Conservation (phyloP, 2,113 vertebrate genomes). For the Tragelaphus buxtoni region DNA sequence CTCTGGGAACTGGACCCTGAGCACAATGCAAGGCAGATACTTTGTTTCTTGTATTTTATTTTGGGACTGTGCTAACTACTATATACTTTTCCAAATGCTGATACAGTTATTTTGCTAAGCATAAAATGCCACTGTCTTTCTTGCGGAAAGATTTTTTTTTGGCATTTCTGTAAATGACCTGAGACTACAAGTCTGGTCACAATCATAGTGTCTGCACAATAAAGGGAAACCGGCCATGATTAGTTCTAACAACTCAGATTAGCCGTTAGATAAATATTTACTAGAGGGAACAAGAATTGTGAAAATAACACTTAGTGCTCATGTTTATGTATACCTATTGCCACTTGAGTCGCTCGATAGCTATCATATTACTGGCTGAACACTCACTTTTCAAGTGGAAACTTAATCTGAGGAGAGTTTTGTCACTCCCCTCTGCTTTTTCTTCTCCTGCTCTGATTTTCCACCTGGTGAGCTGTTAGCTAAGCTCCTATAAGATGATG, state of each 20-base stretch:
- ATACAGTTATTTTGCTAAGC: constrained; percentile 69
- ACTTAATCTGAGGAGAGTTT: neutral
- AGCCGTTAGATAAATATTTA: constrained; percentile 64
- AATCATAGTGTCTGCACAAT: constrained; percentile 65
- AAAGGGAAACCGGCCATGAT: constrained; percentile 51
- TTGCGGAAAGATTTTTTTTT: constrained; percentile 47
- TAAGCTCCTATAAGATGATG: neutral
- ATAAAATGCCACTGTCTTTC: constrained; percentile 66
- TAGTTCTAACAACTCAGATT: constrained; percentile 55
- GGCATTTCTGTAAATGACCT: constrained; percentile 66
- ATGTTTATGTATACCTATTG: constrained; percentile 39
- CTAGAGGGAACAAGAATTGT: constrained; percentile 30
- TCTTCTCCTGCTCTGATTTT: neutral
- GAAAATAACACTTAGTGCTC: constrained; percentile 38
- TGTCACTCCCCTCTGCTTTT: neutral
- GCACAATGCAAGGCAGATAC: constrained; percentile 67
- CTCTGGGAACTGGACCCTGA: constrained; percentile 65
- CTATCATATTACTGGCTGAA: constrained; percentile 34
- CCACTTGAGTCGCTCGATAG: neutral
- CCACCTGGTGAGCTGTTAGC: neutral
- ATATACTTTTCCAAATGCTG: constrained; percentile 71
- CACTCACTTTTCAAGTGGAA: constrained; percentile 37
- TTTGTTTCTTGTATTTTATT: constrained; percentile 75
- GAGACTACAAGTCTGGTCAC: constrained; percentile 62
- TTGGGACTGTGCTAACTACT: constrained; percentile 67